Conservation (phyloP, 2,113 vertebrate species). For the Petrocephalus microphthalmus region DNA sequence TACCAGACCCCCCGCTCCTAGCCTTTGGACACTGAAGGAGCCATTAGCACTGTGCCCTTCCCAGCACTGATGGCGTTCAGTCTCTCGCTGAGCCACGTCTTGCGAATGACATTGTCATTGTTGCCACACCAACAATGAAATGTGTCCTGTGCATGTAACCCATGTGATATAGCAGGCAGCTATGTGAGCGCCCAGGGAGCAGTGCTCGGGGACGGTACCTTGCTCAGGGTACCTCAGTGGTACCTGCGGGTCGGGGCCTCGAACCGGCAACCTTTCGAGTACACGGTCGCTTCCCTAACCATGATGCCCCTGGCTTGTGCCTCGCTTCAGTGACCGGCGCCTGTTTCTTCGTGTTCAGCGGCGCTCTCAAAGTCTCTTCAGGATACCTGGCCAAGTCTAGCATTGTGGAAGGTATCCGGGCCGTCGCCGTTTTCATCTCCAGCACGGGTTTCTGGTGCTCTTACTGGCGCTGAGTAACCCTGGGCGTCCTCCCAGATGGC, state of each 20-base stretch:
- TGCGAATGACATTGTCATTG: no score
- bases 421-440: not conserved
- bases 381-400: slow-evolving; percentile 95
- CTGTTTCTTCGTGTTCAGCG: slow-evolving; percentile 98
- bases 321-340: slow-evolving; percentile 84
- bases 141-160: no score
- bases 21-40: not conserved
- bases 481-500: slow-evolving; percentile 64
- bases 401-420: slow-evolving; percentile 89
- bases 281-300: no score
- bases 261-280: no score
- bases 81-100: not conserved
- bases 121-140: no score
- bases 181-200: no score
- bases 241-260: no score
- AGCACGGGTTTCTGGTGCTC: not conserved
- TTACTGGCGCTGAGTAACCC: not conserved
- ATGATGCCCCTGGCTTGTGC: not conserved
- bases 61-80: not conserved
- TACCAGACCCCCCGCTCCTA: not conserved
- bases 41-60: not conserved
- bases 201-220: no score
- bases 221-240: no score
- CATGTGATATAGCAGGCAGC: no score
- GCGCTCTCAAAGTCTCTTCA: slow-evolving; percentile 90